Base-by-base conservation (phyloP, 2,888 invertebrate species). In the Syrista parreyssii region DNA sequence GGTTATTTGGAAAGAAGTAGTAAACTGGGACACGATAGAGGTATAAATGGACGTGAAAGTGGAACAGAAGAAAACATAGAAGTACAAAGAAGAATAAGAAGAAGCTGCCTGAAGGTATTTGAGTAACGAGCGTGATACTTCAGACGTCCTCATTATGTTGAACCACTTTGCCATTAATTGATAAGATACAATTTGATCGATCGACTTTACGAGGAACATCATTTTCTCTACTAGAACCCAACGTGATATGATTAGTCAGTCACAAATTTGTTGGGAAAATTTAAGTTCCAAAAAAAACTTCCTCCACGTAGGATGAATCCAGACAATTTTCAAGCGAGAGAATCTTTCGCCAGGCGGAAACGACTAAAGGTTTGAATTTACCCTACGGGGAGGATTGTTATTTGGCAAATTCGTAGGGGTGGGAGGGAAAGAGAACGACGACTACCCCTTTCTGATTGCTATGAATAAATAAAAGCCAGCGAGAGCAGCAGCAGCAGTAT, bases 391-490 rank as follows among this genome's bases (percentile, higher is more conserved):
- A 55, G 55, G 23, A 23, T 55, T 23, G 23, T 23, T 6, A 55
- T 55, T 55, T 23, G 55, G 9, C 6, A 55, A 55, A 55, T 55
- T 55, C 9, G 55, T 55, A 9, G 55, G 55, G 55, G 55, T 9
- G 55, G 23, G 9, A 23, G 55, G 55, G 9, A 55, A 55, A 55
- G 55, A 55, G 55, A 55, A 9, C 9, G 55, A 55, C 55, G 55
- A 55, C 55, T 55, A 23, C 55, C 55, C 55, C 55, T 55, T 55
- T 23, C 23, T 23, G 55, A 55, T 55, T 55, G 55, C 23, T 23
- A 23, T 55, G 55, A 80, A 86, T 84, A 84, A 85, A 84, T 83
- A 85, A 23, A 55, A 55, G 55, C 55, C 55, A 55, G 9, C 55
- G 23, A 55, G 9, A 23, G 55, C 34, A 4, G 6, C 34, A 55